phyloP scores from a whole-genome alignment of 2,113 vertebrate species.

The Eleginops maclovinus region DNA sequence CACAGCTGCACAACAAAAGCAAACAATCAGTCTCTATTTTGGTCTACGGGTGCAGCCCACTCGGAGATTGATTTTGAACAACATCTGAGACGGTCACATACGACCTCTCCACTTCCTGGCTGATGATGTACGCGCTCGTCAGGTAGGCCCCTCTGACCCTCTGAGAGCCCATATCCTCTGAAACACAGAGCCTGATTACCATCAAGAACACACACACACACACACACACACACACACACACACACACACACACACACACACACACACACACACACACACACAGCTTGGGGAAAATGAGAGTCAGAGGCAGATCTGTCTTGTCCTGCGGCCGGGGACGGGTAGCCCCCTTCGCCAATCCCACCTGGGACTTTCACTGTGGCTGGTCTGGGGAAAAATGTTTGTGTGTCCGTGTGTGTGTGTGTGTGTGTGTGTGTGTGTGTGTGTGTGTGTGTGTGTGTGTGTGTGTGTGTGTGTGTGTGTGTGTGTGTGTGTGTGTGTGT shows the following conservation, averaged over 20 bases:
- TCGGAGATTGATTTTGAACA: conserved; percentile 66
- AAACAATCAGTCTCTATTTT: conserved; percentile 63
- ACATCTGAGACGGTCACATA: conserved; percentile 48
- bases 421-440: conserved; percentile 6
- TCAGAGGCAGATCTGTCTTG: conserved; percentile 47
- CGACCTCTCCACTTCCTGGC: conserved; percentile 61
- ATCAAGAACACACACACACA: conserved; percentile 41
- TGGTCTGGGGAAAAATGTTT: not conserved
- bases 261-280: conserved; percentile 29
- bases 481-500: too few species aligned
- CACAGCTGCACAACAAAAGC: conserved; percentile 59
- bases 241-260: conserved; percentile 18
- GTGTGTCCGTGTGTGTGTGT: conserved; percentile 9
- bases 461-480: too few species aligned
- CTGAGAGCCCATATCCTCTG: conserved; percentile 49
- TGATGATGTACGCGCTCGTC: conserved; percentile 66
- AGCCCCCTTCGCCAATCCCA: conserved; percentile 14
- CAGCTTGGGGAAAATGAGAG: conserved; percentile 55
- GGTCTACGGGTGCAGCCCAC: conserved; percentile 27
- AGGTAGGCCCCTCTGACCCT: conserved; percentile 61
- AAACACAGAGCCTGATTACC: conserved; percentile 71
- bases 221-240: conserved; percentile 25
- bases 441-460: too few species aligned
- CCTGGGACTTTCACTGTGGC: conserved; percentile 34
- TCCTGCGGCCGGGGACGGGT: conserved; percentile 38